Evolutionary conservation across 1,140 invertebrate species (phyloP).

Genomic region (Caenorhabditis inopinata): DNA sequence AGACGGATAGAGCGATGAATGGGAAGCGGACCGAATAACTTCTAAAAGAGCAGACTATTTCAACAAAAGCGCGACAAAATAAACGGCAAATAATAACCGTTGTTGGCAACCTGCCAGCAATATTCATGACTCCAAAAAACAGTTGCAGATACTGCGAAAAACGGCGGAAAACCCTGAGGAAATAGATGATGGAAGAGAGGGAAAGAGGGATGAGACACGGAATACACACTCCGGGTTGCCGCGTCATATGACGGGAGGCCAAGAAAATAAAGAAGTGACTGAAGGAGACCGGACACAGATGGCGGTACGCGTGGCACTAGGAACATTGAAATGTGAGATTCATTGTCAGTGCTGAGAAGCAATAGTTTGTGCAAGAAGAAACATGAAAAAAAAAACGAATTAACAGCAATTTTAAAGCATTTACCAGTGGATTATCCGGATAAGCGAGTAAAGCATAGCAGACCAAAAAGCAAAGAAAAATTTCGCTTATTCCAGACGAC

Average conservation of each 20-base stretch:
- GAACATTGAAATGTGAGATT: slow-evolving; percentile 17
- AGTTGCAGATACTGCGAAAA: background rate
- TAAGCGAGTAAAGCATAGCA: background rate
- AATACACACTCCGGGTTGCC: background rate
- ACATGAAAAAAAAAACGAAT: background rate
- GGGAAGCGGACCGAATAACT: too few species aligned
- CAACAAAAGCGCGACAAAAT: background rate
- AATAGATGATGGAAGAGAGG: background rate
- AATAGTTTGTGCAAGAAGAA: background rate
- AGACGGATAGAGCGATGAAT: too few species aligned
- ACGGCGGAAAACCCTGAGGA: background rate
- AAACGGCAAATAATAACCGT: background rate
- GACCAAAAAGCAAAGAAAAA: background rate
- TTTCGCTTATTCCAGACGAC: background rate
- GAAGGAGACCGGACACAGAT: background rate
- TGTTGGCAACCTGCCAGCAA: background rate
- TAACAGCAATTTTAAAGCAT: background rate
- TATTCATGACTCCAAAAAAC: background rate
- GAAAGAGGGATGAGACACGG: background rate
- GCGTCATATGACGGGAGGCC: background rate
- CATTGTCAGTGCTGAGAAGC: background rate
- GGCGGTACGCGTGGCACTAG: background rate
- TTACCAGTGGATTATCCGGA: background rate
- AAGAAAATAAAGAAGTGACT: background rate
- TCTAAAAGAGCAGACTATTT: too few species aligned